These are phyloP conservation scores for Saturnia pavonia DNA, from an alignment of 2,888 invertebrate species.

Conservation along the genomic window DNA sequence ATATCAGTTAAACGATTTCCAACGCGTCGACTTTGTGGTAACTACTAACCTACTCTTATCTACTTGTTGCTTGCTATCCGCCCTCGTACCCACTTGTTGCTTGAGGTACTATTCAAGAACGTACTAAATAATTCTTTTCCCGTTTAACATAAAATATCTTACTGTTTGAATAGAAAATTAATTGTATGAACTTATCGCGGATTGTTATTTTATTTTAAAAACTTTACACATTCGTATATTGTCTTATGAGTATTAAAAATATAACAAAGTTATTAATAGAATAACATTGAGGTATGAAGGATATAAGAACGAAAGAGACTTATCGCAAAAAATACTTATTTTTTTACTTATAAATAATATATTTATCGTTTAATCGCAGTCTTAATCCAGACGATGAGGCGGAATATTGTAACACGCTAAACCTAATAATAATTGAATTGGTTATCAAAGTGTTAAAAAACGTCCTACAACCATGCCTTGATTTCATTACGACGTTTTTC, in stretches of 20 bases:
- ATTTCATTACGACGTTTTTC: too few relatives aligned
- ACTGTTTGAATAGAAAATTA: not conserved
- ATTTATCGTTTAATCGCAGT: too few relatives aligned
- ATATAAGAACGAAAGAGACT: not conserved
- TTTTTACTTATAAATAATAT: too few relatives aligned
- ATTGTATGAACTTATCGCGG: not conserved
- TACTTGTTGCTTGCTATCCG: constrained; percentile 6
- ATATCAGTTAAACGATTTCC: not conserved
- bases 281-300: not conserved
- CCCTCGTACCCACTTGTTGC: not conserved
- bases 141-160: not conserved
- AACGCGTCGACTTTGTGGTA: not conserved
- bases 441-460: not conserved
- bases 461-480: not conserved
- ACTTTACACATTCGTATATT: not conserved
- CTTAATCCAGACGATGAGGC: too few relatives aligned
- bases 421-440: too few relatives aligned
- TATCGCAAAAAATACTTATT: not conserved
- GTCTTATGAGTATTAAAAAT: not conserved
- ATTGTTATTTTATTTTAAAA: not conserved
- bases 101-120: not conserved
- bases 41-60: not conserved
- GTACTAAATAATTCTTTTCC: not conserved
- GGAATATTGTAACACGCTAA: too few relatives aligned
- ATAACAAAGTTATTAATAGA: not conserved